phyloP scores from a whole-genome alignment of 2,888 invertebrate genomes.

The Chrysolina haemoptera region DNA sequence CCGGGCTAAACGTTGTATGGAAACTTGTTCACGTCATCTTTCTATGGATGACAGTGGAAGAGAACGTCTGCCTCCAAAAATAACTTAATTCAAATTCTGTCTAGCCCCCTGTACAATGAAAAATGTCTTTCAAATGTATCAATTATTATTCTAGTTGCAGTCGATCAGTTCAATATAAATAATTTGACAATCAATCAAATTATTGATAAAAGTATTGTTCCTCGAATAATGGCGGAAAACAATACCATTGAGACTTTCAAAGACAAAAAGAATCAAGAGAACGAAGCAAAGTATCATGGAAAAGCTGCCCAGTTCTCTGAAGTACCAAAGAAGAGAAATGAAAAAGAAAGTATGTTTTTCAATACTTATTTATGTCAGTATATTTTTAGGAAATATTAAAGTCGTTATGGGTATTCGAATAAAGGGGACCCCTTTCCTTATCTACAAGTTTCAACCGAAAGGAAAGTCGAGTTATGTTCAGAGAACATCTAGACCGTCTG shows the following conservation, averaged over 20 bases:
- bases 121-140: neutral
- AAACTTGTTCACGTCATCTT: no score
- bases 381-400: no score
- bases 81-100: no score
- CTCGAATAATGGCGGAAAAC: neutral
- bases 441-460: no score
- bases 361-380: neutral
- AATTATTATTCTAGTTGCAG: neutral
- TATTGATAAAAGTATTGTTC: neutral
- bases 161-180: neutral
- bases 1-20: no score
- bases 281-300: conserved; percentile 18
- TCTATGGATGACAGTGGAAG: no score
- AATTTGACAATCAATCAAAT: neutral
- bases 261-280: conserved; percentile 27
- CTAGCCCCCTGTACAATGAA: neutral
- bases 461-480: no score
- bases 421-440: no score
- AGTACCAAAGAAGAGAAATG: neutral
- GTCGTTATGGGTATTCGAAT: no score
- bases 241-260: neutral
- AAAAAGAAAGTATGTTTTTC: neutral
- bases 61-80: no score
- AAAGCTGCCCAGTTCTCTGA: neutral
- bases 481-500: no score